Evolutionary conservation across 2,888 invertebrate species (phyloP), one percentile per base, ranked within the genome.

Genomic region (Philaethria dido): DNA sequence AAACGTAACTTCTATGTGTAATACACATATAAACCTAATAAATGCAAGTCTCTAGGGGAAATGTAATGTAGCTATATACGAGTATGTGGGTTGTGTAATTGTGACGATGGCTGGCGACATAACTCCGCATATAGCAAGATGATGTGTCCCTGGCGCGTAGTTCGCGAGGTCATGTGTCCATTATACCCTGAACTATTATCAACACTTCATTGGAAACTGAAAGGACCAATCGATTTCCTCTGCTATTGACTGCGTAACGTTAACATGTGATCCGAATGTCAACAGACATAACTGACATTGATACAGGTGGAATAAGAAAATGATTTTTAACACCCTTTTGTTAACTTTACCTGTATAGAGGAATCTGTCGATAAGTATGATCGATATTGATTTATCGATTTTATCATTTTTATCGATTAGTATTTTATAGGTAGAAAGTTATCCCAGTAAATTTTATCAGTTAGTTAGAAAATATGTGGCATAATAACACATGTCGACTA

Each of bases 151-250:
- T 62, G 62, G 78, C 67, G 83, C 67, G 75, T 76, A 78, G 77
- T 82, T 77, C 73, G 57, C 72, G 20, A 69, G 73, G 73, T 74
- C 73, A 72, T 73, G 72, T 72, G 74, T 70, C 74, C 73, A 66
- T 72, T 73, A 74, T 79, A 81, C 78, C 75, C 74, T 75, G 73
- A 79, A 79, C 79, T 76, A 83, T 84, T 85, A 85, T 84, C 72
- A 70, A 72, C 74, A 72, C 79, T 78, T 83, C 86, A 88, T 85
- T 86, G 83, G 80, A 79, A 80, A 81, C 77, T 78, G 78, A 78
- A 83, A 80, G 75, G 75, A 78, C 79, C 83, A 82, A 84, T 86
- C 86, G 83, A 86, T 87, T 82, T 84, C 79, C 79, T 76, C 77
- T 77, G 75, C 79, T 81, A 81, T 83, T 11, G n/a, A 42, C 20